These are phyloP conservation scores for Lepidothrix coronata DNA, from an alignment of 2,113 vertebrate species.

Conservation along the genomic window DNA sequence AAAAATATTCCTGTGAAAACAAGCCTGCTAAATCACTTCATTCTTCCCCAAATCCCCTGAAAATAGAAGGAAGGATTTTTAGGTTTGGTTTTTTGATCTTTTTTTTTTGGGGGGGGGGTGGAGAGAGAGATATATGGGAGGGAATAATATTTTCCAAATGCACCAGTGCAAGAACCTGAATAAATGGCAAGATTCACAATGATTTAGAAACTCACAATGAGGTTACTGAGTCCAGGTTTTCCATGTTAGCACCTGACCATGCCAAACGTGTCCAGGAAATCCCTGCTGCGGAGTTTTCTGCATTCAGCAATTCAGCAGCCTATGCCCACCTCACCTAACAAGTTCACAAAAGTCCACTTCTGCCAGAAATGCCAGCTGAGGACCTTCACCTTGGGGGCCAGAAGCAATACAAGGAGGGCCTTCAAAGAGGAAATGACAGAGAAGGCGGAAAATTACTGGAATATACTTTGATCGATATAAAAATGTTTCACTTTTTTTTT, in stretches of 20 bases:
- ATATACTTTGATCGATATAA: background rate
- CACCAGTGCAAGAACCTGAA: background rate
- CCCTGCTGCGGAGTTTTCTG: background rate
- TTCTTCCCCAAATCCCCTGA: conserved; percentile 16
- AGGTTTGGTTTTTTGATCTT: too few relatives aligned
- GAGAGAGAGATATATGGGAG: background rate
- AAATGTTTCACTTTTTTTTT: fast-evolving
- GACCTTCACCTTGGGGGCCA: background rate
- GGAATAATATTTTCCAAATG: conserved; percentile 29
- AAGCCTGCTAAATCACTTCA: conserved; percentile 37
- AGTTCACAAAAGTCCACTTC: background rate
- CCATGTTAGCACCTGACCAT: background rate
- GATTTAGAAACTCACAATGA: background rate
- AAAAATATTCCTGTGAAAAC: conserved; percentile 57
- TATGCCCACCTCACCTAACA: background rate
- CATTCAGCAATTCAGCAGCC: background rate
- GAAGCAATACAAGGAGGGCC: background rate
- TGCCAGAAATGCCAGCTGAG: background rate
- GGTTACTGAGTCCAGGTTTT: background rate
- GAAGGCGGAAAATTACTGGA: background rate
- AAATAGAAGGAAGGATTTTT: conserved; percentile 17
- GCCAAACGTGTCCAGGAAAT: background rate
- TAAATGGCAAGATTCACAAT: background rate
- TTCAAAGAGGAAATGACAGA: background rate
- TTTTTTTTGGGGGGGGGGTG: background rate